Evolutionary conservation across 2,888 invertebrate species (phyloP).

Genomic region (Euplagia quadripunctaria): DNA sequence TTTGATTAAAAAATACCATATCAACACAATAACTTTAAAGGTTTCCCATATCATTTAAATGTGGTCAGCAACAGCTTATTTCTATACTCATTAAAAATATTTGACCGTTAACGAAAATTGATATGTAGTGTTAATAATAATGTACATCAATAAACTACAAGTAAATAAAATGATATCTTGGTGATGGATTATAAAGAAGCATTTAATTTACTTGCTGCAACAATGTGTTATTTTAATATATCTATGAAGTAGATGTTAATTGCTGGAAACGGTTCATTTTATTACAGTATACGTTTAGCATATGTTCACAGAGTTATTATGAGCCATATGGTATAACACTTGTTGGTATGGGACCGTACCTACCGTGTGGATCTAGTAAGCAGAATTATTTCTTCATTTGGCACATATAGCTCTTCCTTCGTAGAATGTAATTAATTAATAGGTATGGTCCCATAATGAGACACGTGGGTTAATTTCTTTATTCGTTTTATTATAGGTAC

Average conservation of each 20-base stretch:
- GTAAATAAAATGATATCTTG: background rate
- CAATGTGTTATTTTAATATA: conserved; percentile 24
- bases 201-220: conserved; percentile 14
- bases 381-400: background rate
- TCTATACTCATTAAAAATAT: background rate
- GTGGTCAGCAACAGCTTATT: background rate
- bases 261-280: conserved; percentile 33
- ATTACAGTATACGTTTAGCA: conserved; percentile 43
- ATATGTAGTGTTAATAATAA: too few relatives aligned
- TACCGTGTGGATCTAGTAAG: background rate
- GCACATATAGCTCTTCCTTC: background rate
- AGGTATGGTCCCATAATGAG: background rate
- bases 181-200: conserved; percentile 4
- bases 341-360: background rate
- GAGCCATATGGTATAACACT: conserved; percentile 40
- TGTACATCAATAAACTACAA: background rate
- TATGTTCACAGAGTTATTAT: conserved; percentile 34
- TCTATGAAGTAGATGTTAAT: conserved; percentile 30
- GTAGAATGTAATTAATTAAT: background rate
- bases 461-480: background rate
- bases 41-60: background rate
- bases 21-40: background rate
- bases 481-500: background rate
- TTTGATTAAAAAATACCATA: background rate
- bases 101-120: too few relatives aligned